Evolutionary conservation across 2,888 invertebrate genomes (phyloP).

Genomic region (Amphipoea lucens): DNA sequence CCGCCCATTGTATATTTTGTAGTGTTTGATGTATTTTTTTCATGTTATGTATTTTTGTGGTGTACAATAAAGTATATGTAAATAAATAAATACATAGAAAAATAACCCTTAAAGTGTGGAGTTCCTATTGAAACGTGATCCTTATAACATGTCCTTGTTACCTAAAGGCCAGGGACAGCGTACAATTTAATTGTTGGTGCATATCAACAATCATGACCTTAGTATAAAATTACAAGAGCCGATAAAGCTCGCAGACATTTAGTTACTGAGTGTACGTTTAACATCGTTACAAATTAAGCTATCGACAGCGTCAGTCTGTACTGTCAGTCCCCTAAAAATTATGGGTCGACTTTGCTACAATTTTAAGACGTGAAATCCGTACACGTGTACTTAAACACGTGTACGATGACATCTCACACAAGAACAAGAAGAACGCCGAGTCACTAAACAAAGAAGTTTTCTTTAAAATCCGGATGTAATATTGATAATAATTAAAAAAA

Average conservation of each 20-base stretch:
- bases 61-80: too few relatives aligned
- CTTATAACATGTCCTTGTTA: constrained; percentile 42
- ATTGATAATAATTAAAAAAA: constrained; percentile 23
- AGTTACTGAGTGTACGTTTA: constrained; percentile 7
- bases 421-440: neutral
- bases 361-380: neutral
- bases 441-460: constrained; percentile 2
- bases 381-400: neutral
- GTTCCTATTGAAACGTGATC: constrained; percentile 18
- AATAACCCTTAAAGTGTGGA: neutral
- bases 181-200: constrained; percentile 41
- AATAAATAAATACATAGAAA: neutral
- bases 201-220: constrained; percentile 62
- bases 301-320: neutral
- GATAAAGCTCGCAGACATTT: constrained; percentile 38
- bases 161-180: constrained; percentile 49
- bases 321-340: neutral
- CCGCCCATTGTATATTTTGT: too few relatives aligned
- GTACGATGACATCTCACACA: neutral
- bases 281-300: constrained; percentile 13
- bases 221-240: constrained; percentile 52
- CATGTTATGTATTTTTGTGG: too few relatives aligned
- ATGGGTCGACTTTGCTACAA: neutral
- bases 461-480: constrained; percentile 1
- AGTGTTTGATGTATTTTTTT: too few relatives aligned